A percentile compares a stretch with the other conserved stretches of the same genome.
Conservation (phyloP, 2,888 invertebrate genomes). For the Pyrochroa serraticornis region DNA sequence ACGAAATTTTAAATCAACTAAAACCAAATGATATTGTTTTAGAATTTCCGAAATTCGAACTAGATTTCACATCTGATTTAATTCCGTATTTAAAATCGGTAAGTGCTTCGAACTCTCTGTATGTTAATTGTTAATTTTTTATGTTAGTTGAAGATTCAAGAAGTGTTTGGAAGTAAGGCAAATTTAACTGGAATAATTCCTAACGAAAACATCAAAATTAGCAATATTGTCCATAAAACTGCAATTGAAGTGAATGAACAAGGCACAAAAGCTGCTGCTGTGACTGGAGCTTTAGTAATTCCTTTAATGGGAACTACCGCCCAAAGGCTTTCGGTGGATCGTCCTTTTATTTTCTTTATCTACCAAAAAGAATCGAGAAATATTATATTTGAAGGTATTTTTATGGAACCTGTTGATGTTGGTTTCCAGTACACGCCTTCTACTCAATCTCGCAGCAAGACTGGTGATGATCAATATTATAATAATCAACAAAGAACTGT, state of each 20-base stretch:
- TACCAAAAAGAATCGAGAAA: constrained; percentile 62
- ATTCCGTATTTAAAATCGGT: constrained; percentile 60
- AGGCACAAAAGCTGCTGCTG: constrained; percentile 71
- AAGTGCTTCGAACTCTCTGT: constrained; percentile 44
- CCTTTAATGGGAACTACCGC: constrained; percentile 65
- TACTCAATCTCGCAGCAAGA: no score
- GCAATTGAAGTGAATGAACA: constrained; percentile 69
- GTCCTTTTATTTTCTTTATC: constrained; percentile 71
- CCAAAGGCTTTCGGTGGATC: constrained; percentile 62
- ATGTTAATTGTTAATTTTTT: constrained; percentile 15
- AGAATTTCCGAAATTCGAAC: constrained; percentile 66
- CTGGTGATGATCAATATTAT: neutral
- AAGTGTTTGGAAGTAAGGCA: constrained; percentile 63
- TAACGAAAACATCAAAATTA: constrained; percentile 57
- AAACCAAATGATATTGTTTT: constrained; percentile 61
- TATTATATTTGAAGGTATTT: constrained; percentile 70
- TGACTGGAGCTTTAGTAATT: constrained; percentile 64
- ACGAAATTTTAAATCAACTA: constrained; percentile 58
- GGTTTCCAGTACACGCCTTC: neutral
- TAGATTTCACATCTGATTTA: constrained; percentile 64
- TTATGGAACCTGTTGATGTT: constrained; percentile 57
- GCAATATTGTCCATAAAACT: constrained; percentile 67
- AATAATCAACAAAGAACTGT: neutral
- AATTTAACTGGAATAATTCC: constrained; percentile 65
- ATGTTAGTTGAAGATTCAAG: constrained; percentile 64